These are phyloP conservation scores for Gasterosteus nipponicus DNA, from an alignment of 2,113 vertebrate species.

Conservation along the genomic window DNA sequence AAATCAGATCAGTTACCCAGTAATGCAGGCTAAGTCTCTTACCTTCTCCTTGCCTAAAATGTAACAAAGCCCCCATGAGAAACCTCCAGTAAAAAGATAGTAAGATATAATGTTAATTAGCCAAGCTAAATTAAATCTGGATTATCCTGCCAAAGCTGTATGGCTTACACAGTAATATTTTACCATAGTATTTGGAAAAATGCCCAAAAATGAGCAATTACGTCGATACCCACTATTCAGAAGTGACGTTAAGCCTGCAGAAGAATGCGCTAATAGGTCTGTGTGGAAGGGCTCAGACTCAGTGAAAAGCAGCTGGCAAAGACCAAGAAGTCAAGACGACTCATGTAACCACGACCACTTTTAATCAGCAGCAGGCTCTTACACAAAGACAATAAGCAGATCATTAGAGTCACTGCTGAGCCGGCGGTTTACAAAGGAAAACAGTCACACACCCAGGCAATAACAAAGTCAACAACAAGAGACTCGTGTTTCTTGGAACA, in stretches of 20 bases:
- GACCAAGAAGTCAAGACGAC: constrained; percentile 63
- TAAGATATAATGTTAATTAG: constrained; percentile 64
- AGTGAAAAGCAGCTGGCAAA: constrained; percentile 63
- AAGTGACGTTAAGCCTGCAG: constrained; percentile 73
- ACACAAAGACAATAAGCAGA: constrained; percentile 71
- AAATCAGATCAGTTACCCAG: constrained; percentile 69
- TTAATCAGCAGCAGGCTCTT: constrained; percentile 70
- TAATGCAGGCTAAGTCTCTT: constrained; percentile 51
- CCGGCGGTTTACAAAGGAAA: constrained; percentile 51
- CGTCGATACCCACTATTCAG: constrained; percentile 58
- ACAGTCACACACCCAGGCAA: constrained; percentile 52
- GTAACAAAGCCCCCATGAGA: constrained; percentile 68
- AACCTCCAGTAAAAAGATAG: constrained; percentile 57
- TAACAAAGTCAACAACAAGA: constrained; percentile 27
- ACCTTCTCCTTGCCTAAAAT: constrained; percentile 46
- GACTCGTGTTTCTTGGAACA: constrained; percentile 41
- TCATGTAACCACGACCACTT: constrained; percentile 71
- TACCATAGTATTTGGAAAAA: constrained; percentile 69
- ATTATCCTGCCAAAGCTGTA: constrained; percentile 66
- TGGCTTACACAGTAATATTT: constrained; percentile 59
- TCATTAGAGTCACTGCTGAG: constrained; percentile 68
- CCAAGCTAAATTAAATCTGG: constrained; percentile 75
- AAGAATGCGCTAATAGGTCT: constrained; percentile 77
- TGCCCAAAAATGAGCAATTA: constrained; percentile 71
- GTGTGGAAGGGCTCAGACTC: constrained; percentile 60